Base-by-base conservation (phyloP, 2,113 vertebrate species). In the Paraplagusia blochii region DNA sequence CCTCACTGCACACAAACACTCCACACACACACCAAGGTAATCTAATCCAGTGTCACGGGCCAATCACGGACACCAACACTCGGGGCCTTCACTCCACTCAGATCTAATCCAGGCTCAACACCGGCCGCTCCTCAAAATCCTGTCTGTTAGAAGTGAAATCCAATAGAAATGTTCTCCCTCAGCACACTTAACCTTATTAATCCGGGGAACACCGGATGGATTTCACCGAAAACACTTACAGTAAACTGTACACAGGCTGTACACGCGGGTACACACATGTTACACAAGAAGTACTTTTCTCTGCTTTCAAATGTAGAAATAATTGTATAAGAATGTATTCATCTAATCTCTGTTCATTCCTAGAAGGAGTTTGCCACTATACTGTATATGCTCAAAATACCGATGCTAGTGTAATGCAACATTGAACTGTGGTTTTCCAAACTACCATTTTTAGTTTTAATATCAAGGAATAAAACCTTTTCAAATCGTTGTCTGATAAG, bases 121-220 rank as follows among this genome's bases (percentile, higher is more conserved):
- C 74, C 43, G 59, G 14, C 50, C 45, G 38, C 38, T 36, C 11
- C 49, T 66, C 13, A 61, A 77, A 72, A 72, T 69, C 62, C 48
- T 15, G 18, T 46, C 50, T 60, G 38, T 49, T 60, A 10, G 13
- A 63, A 40, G 0, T 45, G 36, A 52, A 70, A 62, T 47, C 53
- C 49, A 84, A 53, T 71, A 42, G 56, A 54, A 52, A 47, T 16
- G 40, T 49, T 58, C 13, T 45, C 53, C 43, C 51, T 72, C 14
- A 46, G 53, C 55, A 62, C 61, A 35, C 53, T 63, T 33, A 61
- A 1, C 57, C 40, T 49, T 36, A 66, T 14, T 44, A 46, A 66
- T 67, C 66, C 13, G 66, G 1, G 16, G 71, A 69, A 19, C 9
- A 33, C 22, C 14, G 39, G 29, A 16, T 44, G 6, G 5, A 17